A percentile compares a stretch with the other conserved stretches of the same genome.
These are phyloP conservation scores for Bilobella aurantiaca DNA, from an alignment of 1,140 invertebrate species.

Conservation along the genomic window DNA sequence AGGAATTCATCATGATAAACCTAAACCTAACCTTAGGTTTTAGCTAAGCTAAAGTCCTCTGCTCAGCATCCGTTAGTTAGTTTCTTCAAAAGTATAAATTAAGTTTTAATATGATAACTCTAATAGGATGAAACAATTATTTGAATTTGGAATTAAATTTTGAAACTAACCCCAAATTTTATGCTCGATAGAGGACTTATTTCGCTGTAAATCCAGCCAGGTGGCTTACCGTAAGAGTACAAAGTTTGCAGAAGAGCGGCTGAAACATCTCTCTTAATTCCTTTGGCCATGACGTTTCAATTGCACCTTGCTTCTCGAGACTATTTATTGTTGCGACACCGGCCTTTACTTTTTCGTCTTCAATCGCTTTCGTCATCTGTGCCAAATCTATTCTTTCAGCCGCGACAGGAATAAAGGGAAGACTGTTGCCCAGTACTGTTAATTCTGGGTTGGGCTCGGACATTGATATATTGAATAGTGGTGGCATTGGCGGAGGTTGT, in stretches of 20 bases:
- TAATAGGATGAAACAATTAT: too few relatives aligned
- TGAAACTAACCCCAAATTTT: too few relatives aligned
- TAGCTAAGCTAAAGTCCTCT: too few relatives aligned
- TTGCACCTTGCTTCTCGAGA: constrained; percentile 7
- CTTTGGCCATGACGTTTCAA: constrained; percentile 20
- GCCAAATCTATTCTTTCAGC: constrained; percentile 9
- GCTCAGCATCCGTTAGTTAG: too few relatives aligned
- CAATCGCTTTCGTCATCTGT: constrained; percentile 17
- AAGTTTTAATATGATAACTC: too few relatives aligned
- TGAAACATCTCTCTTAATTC: constrained; percentile 27
- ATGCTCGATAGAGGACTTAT: too few relatives aligned
- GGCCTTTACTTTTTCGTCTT: constrained; percentile 1
- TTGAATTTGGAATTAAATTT: neutral
- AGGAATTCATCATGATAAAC: too few relatives aligned
- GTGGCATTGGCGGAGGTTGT: constrained; percentile 23
- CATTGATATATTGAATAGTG: constrained; percentile 18
- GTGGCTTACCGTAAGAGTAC: constrained; percentile 20
- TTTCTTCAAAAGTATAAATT: neutral
- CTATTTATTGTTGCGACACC: neutral
- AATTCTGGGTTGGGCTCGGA: too few relatives aligned
- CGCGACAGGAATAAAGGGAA: constrained; percentile 20
- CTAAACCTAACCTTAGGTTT: too few relatives aligned
- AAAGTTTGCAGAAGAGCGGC: constrained; percentile 26
- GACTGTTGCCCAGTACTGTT: constrained; percentile 5
- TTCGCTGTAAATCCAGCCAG: too few relatives aligned